Percentiles rank a stretch among this genome's conserved stretches.
Evolutionary conservation across 2,797 vertebrate genomes (phyloP).

Genomic region (Semaprochilodus insignis): DNA sequence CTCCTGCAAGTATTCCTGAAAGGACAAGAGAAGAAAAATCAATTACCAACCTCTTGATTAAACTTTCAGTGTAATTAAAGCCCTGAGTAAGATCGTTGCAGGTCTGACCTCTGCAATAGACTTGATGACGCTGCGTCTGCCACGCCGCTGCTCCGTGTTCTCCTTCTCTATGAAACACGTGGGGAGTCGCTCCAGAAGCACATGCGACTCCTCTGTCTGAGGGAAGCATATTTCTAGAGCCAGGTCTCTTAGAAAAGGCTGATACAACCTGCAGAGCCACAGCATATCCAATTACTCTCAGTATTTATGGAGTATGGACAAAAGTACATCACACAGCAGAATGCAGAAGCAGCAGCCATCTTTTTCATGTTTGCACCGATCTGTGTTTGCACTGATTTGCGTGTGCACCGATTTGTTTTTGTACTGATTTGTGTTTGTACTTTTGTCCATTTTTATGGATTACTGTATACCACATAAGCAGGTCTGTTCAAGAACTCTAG

Average conservation of each 20-base stretch:
- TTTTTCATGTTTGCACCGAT: no score
- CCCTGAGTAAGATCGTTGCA: not conserved
- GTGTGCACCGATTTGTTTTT: no score
- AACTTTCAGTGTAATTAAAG: not conserved
- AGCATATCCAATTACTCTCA: not conserved
- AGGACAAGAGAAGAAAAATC: constrained; percentile 25
- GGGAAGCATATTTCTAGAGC: constrained; percentile 89
- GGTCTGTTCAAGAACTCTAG: no score
- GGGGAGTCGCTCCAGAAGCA: constrained; percentile 89
- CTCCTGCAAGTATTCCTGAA: constrained; percentile 91
- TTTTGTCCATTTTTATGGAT: no score
- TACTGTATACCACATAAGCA: no score
- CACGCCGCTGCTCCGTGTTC: constrained; percentile 87
- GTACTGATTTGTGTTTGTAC: no score
- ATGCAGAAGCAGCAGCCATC: no score
- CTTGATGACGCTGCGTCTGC: constrained; percentile 86
- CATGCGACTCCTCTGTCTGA: constrained; percentile 67
- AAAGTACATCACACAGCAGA: no score
- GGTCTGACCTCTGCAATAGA: constrained; percentile 85
- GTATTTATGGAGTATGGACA: no score
- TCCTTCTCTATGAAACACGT: constrained; percentile 93
- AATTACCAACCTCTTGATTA: not conserved
- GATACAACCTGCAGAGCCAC: constrained; percentile 81
- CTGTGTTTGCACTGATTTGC: no score
- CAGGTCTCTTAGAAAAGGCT: constrained; percentile 80